These are phyloP conservation scores for Apocrypta bakeri DNA, from an alignment of 1,140 invertebrate genomes.

Conservation along the genomic window DNA sequence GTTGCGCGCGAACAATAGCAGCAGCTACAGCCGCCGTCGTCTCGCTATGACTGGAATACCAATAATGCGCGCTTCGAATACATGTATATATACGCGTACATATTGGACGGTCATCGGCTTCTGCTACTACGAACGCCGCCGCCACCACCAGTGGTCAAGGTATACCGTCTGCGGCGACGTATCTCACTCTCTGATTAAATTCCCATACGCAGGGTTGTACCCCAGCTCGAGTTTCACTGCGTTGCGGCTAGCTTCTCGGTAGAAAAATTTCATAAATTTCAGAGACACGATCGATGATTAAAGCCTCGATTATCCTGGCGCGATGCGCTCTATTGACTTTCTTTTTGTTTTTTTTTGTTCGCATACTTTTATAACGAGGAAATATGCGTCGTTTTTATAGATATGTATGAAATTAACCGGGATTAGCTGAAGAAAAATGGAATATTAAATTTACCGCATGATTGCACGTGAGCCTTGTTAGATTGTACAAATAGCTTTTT, in stretches of 20 bases:
- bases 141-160: not conserved
- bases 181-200: conserved; percentile 20
- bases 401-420: not conserved
- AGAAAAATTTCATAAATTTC: conserved; percentile 45
- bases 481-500: not conserved
- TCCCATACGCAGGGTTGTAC: not conserved
- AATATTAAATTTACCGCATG: not conserved
- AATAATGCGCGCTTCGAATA: conserved; percentile 22
- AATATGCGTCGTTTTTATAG: not conserved
- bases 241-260: not conserved
- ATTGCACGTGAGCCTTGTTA: not conserved
- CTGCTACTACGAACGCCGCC: not conserved
- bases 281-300: not conserved
- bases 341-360: not conserved
- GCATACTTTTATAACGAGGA: not conserved
- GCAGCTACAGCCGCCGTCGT: not conserved
- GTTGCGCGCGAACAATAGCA: conserved; percentile 35
- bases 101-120: conserved; percentile 45
- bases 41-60: conserved; percentile 45
- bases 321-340: not conserved
- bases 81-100: not conserved
- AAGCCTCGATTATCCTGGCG: not conserved
- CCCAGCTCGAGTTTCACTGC: not conserved
- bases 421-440: not conserved
- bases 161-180: conserved; percentile 11